These are phyloP conservation scores for Ectobius pallidus DNA, from an alignment of 2,888 invertebrate species.

Conservation along the genomic window DNA sequence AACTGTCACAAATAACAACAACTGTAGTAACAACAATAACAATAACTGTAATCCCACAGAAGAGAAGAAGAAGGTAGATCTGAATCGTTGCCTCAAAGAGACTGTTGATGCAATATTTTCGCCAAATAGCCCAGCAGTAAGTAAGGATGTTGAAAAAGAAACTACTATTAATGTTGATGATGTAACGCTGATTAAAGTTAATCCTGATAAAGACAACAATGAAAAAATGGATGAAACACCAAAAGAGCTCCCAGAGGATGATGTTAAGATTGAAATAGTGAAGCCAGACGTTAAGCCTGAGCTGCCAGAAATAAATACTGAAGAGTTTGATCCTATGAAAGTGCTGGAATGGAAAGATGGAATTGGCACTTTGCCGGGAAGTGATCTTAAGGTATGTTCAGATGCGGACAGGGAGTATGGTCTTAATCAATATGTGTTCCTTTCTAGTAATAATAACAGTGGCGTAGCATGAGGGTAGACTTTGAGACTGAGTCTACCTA, in stretches of 20 bases:
- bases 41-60: constrained; percentile 9
- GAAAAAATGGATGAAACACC: constrained; percentile 47
- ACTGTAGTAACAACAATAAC: background rate
- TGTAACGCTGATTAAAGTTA: constrained; percentile 54
- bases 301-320: background rate
- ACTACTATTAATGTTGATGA: constrained; percentile 51
- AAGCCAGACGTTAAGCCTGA: constrained; percentile 40
- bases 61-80: constrained; percentile 36
- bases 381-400: constrained; percentile 56
- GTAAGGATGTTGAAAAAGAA: constrained; percentile 52
- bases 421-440: too few relatives aligned
- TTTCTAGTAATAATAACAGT: too few relatives aligned
- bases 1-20: background rate
- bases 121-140: constrained; percentile 49
- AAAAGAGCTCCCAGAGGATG: constrained; percentile 49
- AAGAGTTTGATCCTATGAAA: constrained; percentile 59
- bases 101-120: constrained; percentile 42
- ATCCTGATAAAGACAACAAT: constrained; percentile 37
- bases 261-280: constrained; percentile 54
- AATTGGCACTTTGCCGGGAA: constrained; percentile 71
- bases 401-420: too few relatives aligned
- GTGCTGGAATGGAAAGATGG: constrained; percentile 75
- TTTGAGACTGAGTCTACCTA: too few relatives aligned
- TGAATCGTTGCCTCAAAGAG: constrained; percentile 43
- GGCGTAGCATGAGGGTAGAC: too few relatives aligned